Conservation (phyloP, 2,113 vertebrate genomes). For the Mellivora capensis region DNA sequence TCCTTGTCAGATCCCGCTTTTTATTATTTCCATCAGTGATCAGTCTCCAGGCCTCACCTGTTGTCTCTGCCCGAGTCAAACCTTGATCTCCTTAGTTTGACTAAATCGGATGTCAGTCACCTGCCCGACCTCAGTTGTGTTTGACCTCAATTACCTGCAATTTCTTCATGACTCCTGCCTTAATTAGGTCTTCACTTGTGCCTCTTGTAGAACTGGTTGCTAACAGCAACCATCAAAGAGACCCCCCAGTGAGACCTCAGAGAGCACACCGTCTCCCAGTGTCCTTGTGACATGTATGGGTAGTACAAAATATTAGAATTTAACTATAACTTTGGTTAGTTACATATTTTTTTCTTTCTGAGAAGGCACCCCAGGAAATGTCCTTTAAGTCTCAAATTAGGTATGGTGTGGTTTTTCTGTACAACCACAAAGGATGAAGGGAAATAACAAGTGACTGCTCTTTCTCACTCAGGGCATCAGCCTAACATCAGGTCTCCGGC, state of each 20-base stretch:
- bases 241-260: background rate
- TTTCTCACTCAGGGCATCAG: background rate
- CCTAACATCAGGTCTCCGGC: background rate
- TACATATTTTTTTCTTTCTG: background rate
- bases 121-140: background rate
- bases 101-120: background rate
- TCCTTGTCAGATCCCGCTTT: constrained; percentile 15
- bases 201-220: constrained; percentile 10
- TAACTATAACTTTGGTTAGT: background rate
- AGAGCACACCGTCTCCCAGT: background rate
- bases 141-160: constrained; percentile 47
- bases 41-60: constrained; percentile 18
- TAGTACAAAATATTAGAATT: background rate
- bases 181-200: constrained; percentile 18
- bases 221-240: constrained; percentile 33
- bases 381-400: background rate
- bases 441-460: background rate
- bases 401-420: background rate
- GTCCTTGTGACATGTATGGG: background rate
- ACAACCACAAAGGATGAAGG: background rate
- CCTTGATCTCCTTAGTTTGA: constrained; percentile 5
- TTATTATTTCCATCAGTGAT: background rate
- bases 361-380: background rate
- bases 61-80: background rate
- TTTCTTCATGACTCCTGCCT: constrained; percentile 41